These are phyloP conservation scores for Drosophila orena DNA, from an alignment of 1,140 invertebrate species.

Conservation along the genomic window DNA sequence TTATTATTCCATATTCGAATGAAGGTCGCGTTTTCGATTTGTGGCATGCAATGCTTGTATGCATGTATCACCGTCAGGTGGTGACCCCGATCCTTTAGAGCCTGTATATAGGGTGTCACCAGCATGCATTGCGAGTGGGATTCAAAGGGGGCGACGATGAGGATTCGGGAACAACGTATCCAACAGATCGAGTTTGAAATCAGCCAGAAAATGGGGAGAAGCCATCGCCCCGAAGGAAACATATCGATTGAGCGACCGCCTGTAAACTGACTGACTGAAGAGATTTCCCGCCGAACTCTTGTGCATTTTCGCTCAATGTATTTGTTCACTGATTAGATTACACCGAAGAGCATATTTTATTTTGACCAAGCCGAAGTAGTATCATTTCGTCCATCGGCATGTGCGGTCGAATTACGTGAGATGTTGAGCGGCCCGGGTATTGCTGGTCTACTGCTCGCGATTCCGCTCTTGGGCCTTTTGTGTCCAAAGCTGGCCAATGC, in stretches of 20 bases:
- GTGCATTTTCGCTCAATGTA: neutral
- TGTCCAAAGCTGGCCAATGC: conserved; percentile 7
- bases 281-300: neutral
- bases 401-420: conserved; percentile 38
- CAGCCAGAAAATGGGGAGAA: neutral
- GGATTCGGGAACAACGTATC: conserved; percentile 11
- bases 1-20: conserved; percentile 35
- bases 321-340: conserved; percentile 29
- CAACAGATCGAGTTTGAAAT: neutral
- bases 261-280: neutral
- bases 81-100: conserved; percentile 50
- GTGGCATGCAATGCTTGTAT: conserved; percentile 15
- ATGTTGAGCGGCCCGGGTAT: conserved; percentile 9
- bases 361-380: conserved; percentile 11
- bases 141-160: conserved; percentile 46
- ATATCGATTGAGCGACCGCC: neutral
- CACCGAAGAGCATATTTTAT: conserved; percentile 1
- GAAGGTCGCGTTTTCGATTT: conserved; percentile 3
- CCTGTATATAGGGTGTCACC: conserved; percentile 44
- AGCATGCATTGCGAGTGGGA: conserved; percentile 47
- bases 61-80: conserved; percentile 59
- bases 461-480: conserved; percentile 6
- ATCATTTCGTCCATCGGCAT: conserved; percentile 35
- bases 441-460: conserved; percentile 23
- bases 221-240: conserved; percentile 11